Evolutionary conservation across 2,888 invertebrate species (phyloP), one percentile per base, ranked within the genome.

Genomic region (Drosophila paucipuncta): DNA sequence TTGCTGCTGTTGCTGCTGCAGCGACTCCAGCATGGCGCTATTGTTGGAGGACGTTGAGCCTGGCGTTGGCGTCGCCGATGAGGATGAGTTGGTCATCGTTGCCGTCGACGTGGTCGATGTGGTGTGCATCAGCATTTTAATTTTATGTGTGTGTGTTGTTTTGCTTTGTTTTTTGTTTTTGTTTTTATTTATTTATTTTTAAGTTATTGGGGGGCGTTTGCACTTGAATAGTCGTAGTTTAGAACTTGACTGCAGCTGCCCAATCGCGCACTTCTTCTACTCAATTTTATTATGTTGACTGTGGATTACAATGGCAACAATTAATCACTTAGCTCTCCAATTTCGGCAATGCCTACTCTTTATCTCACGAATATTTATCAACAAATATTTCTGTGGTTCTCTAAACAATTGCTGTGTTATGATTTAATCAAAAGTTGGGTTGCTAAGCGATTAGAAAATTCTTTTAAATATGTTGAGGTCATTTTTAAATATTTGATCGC

Each of bases 51-150:
- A 91, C 25, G 87, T 89, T 5, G 91, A 91, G 61, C 91, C 91
- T 39, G 92, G 91, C 11, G 91, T 91, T 73, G 92, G 91, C 68
- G 91, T 91, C 73, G 90, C 90, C 73, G 91, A 90, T 1, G 91
- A 86, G 30, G 90, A 86, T 43, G 85, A 90, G 69, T 86, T 86
- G 83, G 85, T 86, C 85, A 86, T 86, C 52, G 91, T 91, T 47
- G 88, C 85, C 62, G 91, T 86, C 35, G 90, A 88, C 30, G 88
- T 82, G 18, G 69, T 82, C 50, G 87, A 86, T 64, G 88, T 82
- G 59, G 80, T 88, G 66, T 85, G 90, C 90, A 85, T 88, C 35
- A 86, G 76, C 85, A 88, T 85, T n/a, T 35, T 37, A 6, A 22
- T 52, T n/a, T 18, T 64, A n/a, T n/a, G n/a, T 16, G 13, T 37